phyloP scores from a whole-genome alignment of 2,113 vertebrate genomes.

The Hyperopisus bebe region DNA sequence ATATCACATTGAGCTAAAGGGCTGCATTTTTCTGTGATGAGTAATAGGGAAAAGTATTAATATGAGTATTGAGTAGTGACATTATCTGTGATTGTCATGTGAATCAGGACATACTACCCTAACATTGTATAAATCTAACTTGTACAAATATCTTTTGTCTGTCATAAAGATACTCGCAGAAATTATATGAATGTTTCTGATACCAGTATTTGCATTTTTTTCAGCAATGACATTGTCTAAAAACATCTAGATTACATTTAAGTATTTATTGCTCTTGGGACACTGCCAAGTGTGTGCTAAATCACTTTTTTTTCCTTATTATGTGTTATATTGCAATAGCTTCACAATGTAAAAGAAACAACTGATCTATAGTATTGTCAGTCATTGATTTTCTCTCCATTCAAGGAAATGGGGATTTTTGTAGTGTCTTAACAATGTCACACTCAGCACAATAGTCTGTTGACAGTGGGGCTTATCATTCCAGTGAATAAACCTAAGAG shows the following conservation, averaged over 20 bases:
- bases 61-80: background rate
- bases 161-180: background rate
- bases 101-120: background rate
- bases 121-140: background rate
- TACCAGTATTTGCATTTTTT: background rate
- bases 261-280: background rate
- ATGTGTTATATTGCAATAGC: background rate
- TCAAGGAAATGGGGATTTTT: background rate
- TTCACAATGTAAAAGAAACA: background rate
- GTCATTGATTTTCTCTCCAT: background rate
- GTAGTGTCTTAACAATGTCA: background rate
- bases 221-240: background rate
- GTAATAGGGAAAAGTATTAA: background rate
- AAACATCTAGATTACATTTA: background rate
- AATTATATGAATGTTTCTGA: background rate
- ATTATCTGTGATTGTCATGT: constrained; percentile 26
- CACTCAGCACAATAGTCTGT: background rate
- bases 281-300: background rate
- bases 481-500: background rate
- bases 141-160: too few species aligned
- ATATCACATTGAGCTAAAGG: background rate
- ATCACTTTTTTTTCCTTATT: background rate
- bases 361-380: constrained; percentile 2
- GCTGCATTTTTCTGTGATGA: background rate
- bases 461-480: background rate